A percentile compares a stretch with the other conserved stretches of the same genome.
phyloP scores from a whole-genome alignment of 2,797 vertebrate species.

The Sylvia borin region DNA sequence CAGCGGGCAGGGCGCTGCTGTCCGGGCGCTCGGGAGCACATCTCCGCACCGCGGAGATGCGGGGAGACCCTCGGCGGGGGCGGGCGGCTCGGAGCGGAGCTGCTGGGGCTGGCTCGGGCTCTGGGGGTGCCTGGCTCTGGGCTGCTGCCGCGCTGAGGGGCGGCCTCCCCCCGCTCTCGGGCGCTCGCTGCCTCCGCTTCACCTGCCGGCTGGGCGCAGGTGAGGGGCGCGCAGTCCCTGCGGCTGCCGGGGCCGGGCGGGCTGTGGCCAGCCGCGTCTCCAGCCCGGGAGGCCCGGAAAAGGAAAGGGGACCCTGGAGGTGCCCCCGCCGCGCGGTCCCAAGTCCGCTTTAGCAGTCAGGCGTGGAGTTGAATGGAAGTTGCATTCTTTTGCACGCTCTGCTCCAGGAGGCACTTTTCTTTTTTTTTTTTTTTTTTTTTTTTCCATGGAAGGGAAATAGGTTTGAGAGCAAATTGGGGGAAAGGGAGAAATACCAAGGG shows the following conservation, averaged over 20 bases:
- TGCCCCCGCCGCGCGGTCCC: constrained; percentile 9
- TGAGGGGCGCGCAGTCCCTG: background rate
- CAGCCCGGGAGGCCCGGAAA: background rate
- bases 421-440: background rate
- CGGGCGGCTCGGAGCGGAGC: background rate
- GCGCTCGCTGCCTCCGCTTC: background rate
- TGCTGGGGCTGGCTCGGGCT: background rate
- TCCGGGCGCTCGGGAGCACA: background rate
- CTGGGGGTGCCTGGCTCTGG: background rate
- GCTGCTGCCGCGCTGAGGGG: background rate
- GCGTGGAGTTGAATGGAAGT: constrained; percentile 69
- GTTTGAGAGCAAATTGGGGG: constrained; percentile 65
- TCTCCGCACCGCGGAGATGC: background rate
- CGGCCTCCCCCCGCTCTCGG: background rate
- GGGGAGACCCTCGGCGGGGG: background rate
- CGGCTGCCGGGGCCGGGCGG: background rate
- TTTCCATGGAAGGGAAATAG: constrained; percentile 69
- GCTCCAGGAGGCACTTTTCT: constrained; percentile 58
- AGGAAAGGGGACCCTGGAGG: background rate
- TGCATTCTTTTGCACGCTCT: constrained; percentile 65
- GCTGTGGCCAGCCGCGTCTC: background rate
- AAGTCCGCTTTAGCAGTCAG: constrained; percentile 51
- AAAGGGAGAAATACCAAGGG: constrained; percentile 69
- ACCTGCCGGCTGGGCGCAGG: constrained; percentile 38
- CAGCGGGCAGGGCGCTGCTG: background rate